phyloP scores from a whole-genome alignment of 2,797 vertebrate species.

The Emys orbicularis region DNA sequence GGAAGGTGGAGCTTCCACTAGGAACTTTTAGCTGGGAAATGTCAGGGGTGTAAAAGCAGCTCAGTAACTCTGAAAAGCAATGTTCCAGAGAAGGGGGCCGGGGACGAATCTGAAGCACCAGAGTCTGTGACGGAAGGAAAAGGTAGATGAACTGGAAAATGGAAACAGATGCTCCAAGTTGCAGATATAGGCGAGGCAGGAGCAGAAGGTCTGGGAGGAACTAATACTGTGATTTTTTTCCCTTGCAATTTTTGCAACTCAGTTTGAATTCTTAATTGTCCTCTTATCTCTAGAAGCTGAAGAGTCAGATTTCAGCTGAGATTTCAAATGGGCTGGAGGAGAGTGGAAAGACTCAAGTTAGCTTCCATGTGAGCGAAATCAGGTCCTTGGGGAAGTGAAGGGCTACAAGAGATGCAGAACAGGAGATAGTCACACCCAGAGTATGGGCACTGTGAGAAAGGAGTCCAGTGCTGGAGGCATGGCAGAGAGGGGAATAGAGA shows the following conservation, averaged over 20 bases:
- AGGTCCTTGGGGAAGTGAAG: background rate
- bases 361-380: background rate
- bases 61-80: background rate
- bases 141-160: constrained; percentile 65
- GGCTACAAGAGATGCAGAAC: background rate
- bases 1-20: rapidly evolving
- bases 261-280: constrained; percentile 2
- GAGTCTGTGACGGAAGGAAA: constrained; percentile 22
- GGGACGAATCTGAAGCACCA: background rate
- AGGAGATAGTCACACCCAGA: background rate
- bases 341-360: background rate
- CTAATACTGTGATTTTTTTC: background rate
- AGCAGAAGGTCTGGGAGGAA: constrained; percentile 45
- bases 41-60: rapidly evolving
- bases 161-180: constrained; percentile 62
- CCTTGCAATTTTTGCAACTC: background rate
- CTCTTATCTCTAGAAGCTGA: background rate
- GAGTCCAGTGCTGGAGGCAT: background rate
- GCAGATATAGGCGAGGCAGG: background rate
- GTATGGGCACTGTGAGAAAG: rapidly evolving
- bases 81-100: background rate
- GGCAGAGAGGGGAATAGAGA: background rate
- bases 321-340: background rate
- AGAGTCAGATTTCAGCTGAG: constrained; percentile 14
- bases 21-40: background rate